Evolutionary conservation across 2,113 vertebrate genomes (phyloP), one percentile per base, ranked within the genome.

Genomic region (Damaliscus lunatus): DNA sequence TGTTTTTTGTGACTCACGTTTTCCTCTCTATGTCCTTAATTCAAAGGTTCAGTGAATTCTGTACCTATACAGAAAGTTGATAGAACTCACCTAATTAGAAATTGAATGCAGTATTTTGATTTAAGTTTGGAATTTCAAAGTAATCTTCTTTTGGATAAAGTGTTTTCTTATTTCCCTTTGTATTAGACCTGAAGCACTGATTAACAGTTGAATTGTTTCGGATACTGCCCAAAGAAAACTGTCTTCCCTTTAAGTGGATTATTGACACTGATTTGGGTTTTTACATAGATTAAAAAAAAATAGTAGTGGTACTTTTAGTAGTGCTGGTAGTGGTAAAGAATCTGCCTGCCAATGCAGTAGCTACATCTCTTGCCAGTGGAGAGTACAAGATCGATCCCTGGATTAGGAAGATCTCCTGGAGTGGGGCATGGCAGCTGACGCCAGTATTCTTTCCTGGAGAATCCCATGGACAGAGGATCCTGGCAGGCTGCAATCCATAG

Each of bases 101-200:
- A 71, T 43, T 57, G 48, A 95, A 77, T 90, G 83, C 23, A 84
- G 14, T 80, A 50, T 96, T 96, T 93, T 96, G 83, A 87, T 53
- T 88, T 48, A 60, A 82, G 43, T 93, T 95, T 96, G 17, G 6
- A 96, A 77, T 91, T 80, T 97, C 90, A 96, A 93, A 91, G 15
- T 96, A 88, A 91, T 27, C 11, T 77, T 85, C 60, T 92, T 36
- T 89, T 87, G 29, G 48, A 23, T 82, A 60, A 78, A 93, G 60
- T 71, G 5, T 91, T 95, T 95, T 81, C 36, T 91, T 82, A 74
- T 3, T 40, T 8, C 46, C 4, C 15, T 92, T 96, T 96, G 48
- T 57, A 3, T 91, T 36, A 93, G 13, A 95, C 7, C 50, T 83
- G 57, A 90, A 64, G 55, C 33, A 74, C 1, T 95, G 78, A 67